Percentiles rank a stretch among this genome's conserved stretches.
These are phyloP conservation scores for Helicorthomorpha holstii DNA, from an alignment of 1,140 invertebrate genomes.

Conservation along the genomic window DNA sequence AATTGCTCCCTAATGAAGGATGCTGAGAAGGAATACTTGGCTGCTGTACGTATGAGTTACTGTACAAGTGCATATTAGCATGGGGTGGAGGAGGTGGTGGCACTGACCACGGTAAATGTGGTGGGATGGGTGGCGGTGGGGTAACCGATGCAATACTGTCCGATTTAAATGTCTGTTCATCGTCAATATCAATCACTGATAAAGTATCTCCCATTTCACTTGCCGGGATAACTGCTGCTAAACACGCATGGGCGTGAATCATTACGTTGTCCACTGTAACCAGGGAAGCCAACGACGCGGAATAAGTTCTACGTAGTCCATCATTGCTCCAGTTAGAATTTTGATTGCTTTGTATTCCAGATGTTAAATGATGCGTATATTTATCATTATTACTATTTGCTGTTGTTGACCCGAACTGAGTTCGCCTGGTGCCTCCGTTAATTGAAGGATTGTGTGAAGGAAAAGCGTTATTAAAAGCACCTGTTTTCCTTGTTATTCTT, in stretches of 20 bases:
- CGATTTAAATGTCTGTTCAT: no score
- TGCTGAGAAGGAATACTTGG: background rate
- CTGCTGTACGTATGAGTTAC: background rate
- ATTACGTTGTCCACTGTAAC: background rate
- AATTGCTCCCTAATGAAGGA: background rate
- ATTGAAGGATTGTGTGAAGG: no score
- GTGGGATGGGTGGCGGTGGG: background rate
- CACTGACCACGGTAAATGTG: background rate
- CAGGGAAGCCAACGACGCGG: background rate
- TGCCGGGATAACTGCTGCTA: background rate
- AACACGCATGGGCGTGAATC: background rate
- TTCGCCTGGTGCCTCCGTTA: no score
- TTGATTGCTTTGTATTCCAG: no score
- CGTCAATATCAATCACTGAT: no score
- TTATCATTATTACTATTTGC: no score
- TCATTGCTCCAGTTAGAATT: background rate
- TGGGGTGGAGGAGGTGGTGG: background rate
- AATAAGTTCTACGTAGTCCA: background rate
- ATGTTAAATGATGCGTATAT: no score
- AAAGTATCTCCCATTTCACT: background rate
- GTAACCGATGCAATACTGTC: no score
- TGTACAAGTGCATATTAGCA: background rate
- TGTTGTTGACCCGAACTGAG: no score
- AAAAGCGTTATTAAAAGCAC: no score
- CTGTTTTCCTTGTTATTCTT: no score